These are phyloP conservation scores for Myotis davidii DNA, from an alignment of 2,113 vertebrate genomes.

Conservation along the genomic window DNA sequence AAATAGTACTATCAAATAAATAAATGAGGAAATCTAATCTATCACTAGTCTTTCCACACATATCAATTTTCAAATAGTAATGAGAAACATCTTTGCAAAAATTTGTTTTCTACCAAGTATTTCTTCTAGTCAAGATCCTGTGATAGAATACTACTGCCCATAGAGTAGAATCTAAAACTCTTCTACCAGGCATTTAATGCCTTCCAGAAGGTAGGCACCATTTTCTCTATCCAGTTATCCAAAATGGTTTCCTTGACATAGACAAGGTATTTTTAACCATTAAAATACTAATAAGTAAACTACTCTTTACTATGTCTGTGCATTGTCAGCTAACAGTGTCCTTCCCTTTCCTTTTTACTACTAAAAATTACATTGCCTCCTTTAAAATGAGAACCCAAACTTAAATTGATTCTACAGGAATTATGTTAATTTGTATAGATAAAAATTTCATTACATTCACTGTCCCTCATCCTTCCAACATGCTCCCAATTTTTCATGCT, in stretches of 20 bases:
- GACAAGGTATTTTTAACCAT: neutral
- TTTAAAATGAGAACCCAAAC: constrained; percentile 3
- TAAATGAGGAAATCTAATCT: neutral
- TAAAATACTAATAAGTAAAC: neutral
- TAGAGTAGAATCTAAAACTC: neutral
- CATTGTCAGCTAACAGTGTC: neutral
- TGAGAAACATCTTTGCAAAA: neutral
- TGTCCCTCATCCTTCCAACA: neutral
- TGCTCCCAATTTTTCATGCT: neutral
- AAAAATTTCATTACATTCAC: neutral
- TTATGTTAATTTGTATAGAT: neutral
- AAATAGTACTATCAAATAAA: neutral
- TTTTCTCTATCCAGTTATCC: neutral
- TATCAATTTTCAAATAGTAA: neutral
- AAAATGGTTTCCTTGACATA: neutral
- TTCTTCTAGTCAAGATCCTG: neutral
- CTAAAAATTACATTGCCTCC: neutral
- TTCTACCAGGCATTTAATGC: neutral
- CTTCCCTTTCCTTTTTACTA: neutral
- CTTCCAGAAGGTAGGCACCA: neutral
- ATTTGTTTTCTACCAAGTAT: neutral
- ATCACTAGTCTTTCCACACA: neutral
- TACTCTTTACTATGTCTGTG: neutral
- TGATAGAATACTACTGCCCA: neutral
- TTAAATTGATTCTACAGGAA: neutral